A percentile compares a stretch with the other conserved stretches of the same genome.
Conservation (phyloP, 2,888 invertebrate species). For the Heliconius hortense region DNA sequence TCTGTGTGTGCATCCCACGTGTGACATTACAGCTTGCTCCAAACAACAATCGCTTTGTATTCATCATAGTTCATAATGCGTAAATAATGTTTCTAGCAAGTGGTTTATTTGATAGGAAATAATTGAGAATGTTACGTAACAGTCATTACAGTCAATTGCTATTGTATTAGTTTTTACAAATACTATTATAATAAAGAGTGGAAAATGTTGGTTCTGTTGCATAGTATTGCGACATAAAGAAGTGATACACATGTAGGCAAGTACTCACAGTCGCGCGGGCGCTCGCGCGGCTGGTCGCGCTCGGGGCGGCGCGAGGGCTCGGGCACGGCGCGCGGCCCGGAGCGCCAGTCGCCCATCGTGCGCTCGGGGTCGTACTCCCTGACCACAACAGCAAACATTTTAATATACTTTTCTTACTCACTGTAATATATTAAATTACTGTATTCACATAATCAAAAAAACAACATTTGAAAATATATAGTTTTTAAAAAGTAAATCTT, state of each 20-base stretch:
- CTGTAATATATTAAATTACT: not conserved
- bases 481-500: no score
- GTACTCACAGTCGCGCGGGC: slow-evolving; percentile 61
- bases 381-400: not conserved
- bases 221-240: no score
- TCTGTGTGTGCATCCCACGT: slow-evolving; percentile 85
- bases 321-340: slow-evolving; percentile 83
- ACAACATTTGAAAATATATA: not conserved
- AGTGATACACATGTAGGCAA: not conserved
- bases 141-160: not conserved
- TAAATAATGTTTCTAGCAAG: slow-evolving; percentile 4
- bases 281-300: slow-evolving; percentile 54
- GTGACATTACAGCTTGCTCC: slow-evolving; percentile 87
- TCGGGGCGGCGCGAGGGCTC: slow-evolving; percentile 61
- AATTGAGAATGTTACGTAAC: not conserved
- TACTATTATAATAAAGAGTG: slow-evolving; percentile 3
- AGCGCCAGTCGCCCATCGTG: slow-evolving; percentile 89
- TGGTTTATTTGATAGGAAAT: not conserved
- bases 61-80: slow-evolving; percentile 63
- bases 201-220: not conserved
- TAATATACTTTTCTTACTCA: no score
- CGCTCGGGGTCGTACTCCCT: slow-evolving; percentile 85
- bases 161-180: not conserved
- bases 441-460: not conserved
- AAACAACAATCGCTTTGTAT: slow-evolving; percentile 44